Conservation (phyloP, 2,888 invertebrate genomes). For the Brachypalpus laphriformis region DNA sequence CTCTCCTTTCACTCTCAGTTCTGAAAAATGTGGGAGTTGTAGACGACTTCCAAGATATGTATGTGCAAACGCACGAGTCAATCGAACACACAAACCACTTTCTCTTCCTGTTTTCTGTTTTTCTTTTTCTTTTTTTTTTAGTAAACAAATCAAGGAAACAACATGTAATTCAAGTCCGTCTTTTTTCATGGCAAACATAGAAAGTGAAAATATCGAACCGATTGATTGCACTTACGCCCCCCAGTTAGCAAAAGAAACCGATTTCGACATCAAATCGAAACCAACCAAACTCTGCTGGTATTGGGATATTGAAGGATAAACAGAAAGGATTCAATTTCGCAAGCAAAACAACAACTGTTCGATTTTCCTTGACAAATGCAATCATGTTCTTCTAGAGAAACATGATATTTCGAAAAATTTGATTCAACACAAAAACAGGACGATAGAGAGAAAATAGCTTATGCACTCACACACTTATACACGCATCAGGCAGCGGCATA, state of each 20-base stretch:
- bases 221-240: constrained; percentile 66
- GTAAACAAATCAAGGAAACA: constrained; percentile 39
- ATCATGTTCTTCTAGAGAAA: constrained; percentile 56
- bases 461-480: constrained; percentile 10
- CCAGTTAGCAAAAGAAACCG: constrained; percentile 15
- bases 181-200: constrained; percentile 13
- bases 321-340: constrained; percentile 69
- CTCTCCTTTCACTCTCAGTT: constrained; percentile 31
- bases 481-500: constrained; percentile 6
- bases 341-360: constrained; percentile 56
- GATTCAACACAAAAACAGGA: constrained; percentile 36
- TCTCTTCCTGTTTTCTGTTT: constrained; percentile 30
- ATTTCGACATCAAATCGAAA: constrained; percentile 18
- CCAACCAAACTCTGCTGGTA: constrained; percentile 54
- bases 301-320: constrained; percentile 35
- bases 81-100: constrained; percentile 14
- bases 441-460: background rate
- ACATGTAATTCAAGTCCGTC: constrained; percentile 55
- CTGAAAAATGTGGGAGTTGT: background rate
- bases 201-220: constrained; percentile 47
- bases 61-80: constrained; percentile 32
- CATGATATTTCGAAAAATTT: constrained; percentile 57
- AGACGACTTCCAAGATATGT: constrained; percentile 1
- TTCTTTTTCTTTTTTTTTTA: constrained; percentile 19
- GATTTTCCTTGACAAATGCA: constrained; percentile 64